Evolutionary conservation across 2,888 invertebrate species (phyloP).

Genomic region (Netelia inedita): DNA sequence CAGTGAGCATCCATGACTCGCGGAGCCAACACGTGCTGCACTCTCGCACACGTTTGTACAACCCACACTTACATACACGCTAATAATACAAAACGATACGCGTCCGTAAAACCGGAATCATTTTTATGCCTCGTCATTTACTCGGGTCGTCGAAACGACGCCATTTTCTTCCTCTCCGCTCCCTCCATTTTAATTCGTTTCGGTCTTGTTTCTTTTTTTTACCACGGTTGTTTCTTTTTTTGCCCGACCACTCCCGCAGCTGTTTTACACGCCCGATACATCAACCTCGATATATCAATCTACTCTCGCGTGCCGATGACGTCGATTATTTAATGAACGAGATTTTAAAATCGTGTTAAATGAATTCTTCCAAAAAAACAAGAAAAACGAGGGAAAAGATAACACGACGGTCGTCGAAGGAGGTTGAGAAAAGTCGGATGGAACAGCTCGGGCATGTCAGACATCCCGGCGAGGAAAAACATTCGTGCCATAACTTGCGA

Average conservation of each 20-base stretch:
- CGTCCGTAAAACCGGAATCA: constrained; percentile 24
- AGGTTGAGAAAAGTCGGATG: background rate
- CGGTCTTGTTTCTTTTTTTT: constrained; percentile 34
- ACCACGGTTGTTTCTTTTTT: constrained; percentile 2
- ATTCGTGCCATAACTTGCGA: constrained; percentile 54
- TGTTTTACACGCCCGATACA: constrained; percentile 20
- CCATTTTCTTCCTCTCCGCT: constrained; percentile 34
- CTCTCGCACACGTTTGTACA: background rate
- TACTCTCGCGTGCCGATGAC: constrained; percentile 15
- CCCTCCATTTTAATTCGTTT: constrained; percentile 51
- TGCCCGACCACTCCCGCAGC: constrained; percentile 16
- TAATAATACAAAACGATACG: constrained; percentile 15
- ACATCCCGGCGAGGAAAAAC: constrained; percentile 54
- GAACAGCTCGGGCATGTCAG: constrained; percentile 15
- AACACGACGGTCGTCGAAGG: constrained; percentile 1
- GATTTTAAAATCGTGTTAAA: background rate
- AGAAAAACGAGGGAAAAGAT: background rate
- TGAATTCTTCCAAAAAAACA: background rate
- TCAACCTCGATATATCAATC: constrained; percentile 58
- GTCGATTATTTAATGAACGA: constrained; percentile 40
- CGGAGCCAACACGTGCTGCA: constrained; percentile 57
- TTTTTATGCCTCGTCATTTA: constrained; percentile 59
- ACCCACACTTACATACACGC: background rate
- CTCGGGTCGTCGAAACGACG: constrained; percentile 22
- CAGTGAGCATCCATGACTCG: constrained; percentile 58